Evolutionary conservation across 2,888 invertebrate genomes (phyloP), one percentile per base, ranked within the genome.

Genomic region (Amphimallon solstitiale): DNA sequence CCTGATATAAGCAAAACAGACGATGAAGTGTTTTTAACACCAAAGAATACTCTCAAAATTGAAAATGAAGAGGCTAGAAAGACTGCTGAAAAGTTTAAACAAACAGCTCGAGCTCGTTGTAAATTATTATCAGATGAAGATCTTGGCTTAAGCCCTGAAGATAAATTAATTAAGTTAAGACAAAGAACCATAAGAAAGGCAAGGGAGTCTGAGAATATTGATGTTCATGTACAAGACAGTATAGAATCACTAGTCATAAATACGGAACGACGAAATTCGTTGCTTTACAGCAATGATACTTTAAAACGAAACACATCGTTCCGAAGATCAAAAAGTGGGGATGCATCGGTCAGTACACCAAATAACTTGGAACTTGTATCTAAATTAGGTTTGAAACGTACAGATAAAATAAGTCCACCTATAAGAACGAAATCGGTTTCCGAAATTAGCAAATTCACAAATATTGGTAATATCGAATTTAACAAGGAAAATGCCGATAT

Each of bases 51-150:
- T 1, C 84, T 84, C 19, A 80, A 86, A 64, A 72, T 78, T 6
- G 85, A 84, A 70, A 80, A 82, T 69, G 84, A 84, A 48, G 84
- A 85, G 68, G 79, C 83, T 1, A 80, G 81, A 66, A 79, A 79
- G 64, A 86, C 87, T 0, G 79, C 85, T 17, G 86, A 88, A 73
- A 86, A 88, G 77, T 82, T 89, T 51, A 87, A 88, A 67, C 86
- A 87, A 68, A 87, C 88, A 69, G 88, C 88, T 19, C 71, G 78
- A 63, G 86, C 88, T 0, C 82, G 91, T 63, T 88, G 88, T 15
- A 84, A 89, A 49, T 80, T 90, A 19, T 89, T 89, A 79, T 90
- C 90, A 65, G 92, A 92, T 76, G 89, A 90, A 70, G 91, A 92
- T 75, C 80, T 92, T 19, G 90, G 91, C 1, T 82, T 89, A n/a